Conservation (phyloP, 2,113 vertebrate species). For the Erythrocebus patas region DNA sequence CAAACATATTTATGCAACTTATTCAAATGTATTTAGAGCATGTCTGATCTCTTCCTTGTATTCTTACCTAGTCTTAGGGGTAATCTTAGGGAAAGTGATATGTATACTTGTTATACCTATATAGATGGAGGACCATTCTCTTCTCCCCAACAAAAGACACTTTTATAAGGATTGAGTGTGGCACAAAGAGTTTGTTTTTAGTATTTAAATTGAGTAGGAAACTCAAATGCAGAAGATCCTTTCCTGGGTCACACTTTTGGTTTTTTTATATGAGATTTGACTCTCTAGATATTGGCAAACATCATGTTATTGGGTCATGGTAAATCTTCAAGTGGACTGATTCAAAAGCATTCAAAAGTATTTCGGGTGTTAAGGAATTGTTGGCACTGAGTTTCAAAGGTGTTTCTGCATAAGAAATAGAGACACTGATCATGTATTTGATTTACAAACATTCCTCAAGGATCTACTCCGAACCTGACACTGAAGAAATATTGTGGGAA, state of each 20-base stretch:
- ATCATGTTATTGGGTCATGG: neutral
- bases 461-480: neutral
- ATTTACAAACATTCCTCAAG: neutral
- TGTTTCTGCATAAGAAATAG: neutral
- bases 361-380: neutral
- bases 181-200: neutral
- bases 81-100: neutral
- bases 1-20: neutral
- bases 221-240: neutral
- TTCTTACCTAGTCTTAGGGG: neutral
- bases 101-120: neutral
- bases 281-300: neutral
- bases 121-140: neutral
- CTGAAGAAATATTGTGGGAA: neutral
- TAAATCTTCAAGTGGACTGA: neutral
- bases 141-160: neutral
- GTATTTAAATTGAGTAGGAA: neutral
- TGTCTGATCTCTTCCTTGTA: neutral
- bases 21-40: neutral
- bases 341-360: neutral
- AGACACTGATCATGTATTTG: neutral
- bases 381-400: neutral
- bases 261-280: neutral
- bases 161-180: neutral
- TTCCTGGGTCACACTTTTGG: neutral